Conservation (phyloP, 2,888 invertebrate species). For the Siphlonurus alternatus region DNA sequence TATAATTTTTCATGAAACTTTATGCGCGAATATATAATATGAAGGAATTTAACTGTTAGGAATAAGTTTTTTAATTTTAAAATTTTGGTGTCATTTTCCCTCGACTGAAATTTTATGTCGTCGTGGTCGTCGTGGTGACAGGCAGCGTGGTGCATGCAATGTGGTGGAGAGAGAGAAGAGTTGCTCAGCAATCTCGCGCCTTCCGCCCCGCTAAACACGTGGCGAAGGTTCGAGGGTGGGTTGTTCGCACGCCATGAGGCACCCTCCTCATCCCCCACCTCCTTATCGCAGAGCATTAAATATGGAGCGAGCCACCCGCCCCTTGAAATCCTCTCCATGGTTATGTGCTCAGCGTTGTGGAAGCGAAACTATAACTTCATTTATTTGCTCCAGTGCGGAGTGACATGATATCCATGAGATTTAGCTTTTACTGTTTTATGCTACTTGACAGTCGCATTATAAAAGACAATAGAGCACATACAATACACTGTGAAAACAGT, state of each 20-base stretch:
- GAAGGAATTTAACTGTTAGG: too few species aligned
- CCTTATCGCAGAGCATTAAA: background rate
- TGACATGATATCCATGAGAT: background rate
- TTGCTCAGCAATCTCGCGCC: background rate
- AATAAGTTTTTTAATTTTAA: background rate
- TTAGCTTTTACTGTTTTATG: too few species aligned
- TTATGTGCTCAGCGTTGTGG: background rate
- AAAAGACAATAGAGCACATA: too few species aligned
- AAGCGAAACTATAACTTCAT: background rate
- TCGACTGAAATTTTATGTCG: background rate
- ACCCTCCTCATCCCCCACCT: background rate
- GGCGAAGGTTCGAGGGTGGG: background rate
- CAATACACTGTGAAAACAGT: too few species aligned
- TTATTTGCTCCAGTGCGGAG: background rate
- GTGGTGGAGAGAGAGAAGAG: background rate
- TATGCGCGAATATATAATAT: too few species aligned
- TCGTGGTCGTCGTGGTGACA: background rate
- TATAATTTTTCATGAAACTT: too few species aligned
- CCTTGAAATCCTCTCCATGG: background rate
- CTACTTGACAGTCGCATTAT: too few species aligned
- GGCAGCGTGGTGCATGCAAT: background rate
- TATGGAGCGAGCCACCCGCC: background rate
- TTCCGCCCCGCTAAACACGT: background rate
- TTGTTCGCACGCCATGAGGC: background rate
- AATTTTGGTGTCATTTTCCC: background rate